phyloP scores from a whole-genome alignment of 2,797 vertebrate genomes.

The Monodelphis domestica region DNA sequence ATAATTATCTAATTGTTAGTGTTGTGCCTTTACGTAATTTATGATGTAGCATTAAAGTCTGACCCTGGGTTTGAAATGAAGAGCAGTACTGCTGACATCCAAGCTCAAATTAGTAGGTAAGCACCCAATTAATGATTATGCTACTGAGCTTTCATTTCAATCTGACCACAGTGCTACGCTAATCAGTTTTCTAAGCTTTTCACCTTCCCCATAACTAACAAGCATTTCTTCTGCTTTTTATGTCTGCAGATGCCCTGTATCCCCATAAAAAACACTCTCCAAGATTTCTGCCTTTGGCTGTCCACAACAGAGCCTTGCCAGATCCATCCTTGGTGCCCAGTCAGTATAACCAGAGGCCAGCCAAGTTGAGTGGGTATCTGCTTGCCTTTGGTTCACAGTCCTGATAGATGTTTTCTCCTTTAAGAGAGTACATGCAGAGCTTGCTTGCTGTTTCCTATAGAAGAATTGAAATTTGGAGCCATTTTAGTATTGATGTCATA shows the following conservation, averaged over 20 bases:
- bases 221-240: constrained; percentile 83
- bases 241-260: constrained; percentile 81
- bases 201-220: constrained; percentile 86
- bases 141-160: constrained; percentile 85
- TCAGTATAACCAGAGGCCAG: constrained; percentile 64
- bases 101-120: constrained; percentile 88
- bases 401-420: not conserved
- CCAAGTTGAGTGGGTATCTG: not conserved
- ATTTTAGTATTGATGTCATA: not conserved
- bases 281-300: constrained; percentile 70
- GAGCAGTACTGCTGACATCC: constrained; percentile 86
- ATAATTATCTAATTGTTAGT: constrained; percentile 98
- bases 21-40: constrained; percentile 95
- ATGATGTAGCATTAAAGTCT: constrained; percentile 94
- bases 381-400: not conserved
- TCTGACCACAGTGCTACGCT: constrained; percentile 86
- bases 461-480: not conserved
- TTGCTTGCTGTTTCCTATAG: not conserved
- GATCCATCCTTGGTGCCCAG: constrained; percentile 37
- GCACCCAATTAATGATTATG: constrained; percentile 86
- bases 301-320: constrained; percentile 61
- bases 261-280: constrained; percentile 81
- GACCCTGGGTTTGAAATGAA: constrained; percentile 96
- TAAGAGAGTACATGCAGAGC: not conserved
- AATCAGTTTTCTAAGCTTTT: constrained; percentile 86